Evolutionary conservation across 2,113 vertebrate species (phyloP).

Genomic region (rabbit (Oryctolagus cuniculus)): mOryCun1.1 NC_091441.1:121091001-121091500

Average conservation of each 20-base stretch:
- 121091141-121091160: not conserved
- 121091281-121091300: not conserved
- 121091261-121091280: no score
- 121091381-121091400: not conserved
- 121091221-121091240: not conserved
- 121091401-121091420: not conserved
- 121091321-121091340: not conserved
- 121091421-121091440: not conserved
- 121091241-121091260: not conserved
- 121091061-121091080: not conserved
- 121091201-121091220: not conserved
- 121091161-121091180: not conserved
- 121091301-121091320: not conserved
- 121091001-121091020: not conserved
- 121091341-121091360: not conserved
- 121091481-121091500: not conserved
- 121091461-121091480: not conserved
- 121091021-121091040: not conserved
- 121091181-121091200: not conserved
- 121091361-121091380: not conserved
- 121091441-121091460: not conserved
- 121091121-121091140: not conserved
- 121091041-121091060: not conserved
- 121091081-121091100: not conserved
- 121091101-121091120: not conserved